A percentile compares a stretch with the other conserved stretches of the same genome.
phyloP scores from a whole-genome alignment of 2,888 invertebrate genomes.

The Pedicia rivosa region DNA sequence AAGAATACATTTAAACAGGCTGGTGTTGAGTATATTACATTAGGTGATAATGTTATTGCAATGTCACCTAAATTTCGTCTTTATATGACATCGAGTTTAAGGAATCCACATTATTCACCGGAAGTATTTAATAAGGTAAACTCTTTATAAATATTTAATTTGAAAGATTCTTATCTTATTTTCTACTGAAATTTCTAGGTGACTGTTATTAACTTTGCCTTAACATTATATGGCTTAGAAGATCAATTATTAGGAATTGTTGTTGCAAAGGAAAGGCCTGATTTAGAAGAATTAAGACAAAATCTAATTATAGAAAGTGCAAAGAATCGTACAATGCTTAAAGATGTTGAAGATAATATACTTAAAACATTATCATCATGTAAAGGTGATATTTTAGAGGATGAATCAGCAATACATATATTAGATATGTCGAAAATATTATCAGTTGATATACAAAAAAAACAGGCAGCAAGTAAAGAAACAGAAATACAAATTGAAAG shows the following conservation, averaged over 20 bases:
- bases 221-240: constrained; percentile 55
- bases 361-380: constrained; percentile 64
- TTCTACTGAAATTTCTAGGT: constrained; percentile 18
- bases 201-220: constrained; percentile 75
- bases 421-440: constrained; percentile 72
- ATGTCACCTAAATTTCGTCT: constrained; percentile 62
- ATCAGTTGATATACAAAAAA: constrained; percentile 65
- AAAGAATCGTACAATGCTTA: constrained; percentile 61
- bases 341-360: constrained; percentile 79
- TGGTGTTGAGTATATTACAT: constrained; percentile 54
- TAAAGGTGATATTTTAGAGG: constrained; percentile 80
- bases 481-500: constrained; percentile 71
- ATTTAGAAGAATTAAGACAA: constrained; percentile 70
- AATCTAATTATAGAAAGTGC: constrained; percentile 64
- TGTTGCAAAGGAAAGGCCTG: constrained; percentile 78
- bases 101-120: constrained; percentile 80
- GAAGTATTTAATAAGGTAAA: constrained; percentile 65
- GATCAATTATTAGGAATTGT: constrained; percentile 78
- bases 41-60: constrained; percentile 75
- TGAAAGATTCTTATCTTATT: too few relatives aligned
- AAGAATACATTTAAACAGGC: constrained; percentile 68
- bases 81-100: constrained; percentile 74
- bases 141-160: background rate
- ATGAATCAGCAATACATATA: constrained; percentile 76
- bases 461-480: constrained; percentile 68